A percentile compares a stretch with the other conserved stretches of the same genome.
Conservation (phyloP, 1,140 invertebrate species). For the Rhagoletis pomonella region DNA sequence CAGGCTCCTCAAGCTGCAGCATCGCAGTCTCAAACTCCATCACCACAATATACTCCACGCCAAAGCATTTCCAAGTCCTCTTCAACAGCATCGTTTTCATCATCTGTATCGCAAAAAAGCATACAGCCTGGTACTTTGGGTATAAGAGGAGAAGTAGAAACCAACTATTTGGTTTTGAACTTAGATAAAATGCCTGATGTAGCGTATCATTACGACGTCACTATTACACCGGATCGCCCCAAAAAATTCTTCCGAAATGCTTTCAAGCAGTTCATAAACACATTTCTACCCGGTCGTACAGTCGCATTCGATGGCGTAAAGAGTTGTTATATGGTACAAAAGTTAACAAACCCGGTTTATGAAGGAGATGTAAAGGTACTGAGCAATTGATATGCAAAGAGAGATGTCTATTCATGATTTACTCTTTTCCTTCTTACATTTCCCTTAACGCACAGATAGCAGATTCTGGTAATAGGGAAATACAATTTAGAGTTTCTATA, state of each 20-base stretch:
- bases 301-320: constrained; percentile 85
- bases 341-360: constrained; percentile 45
- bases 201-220: constrained; percentile 77
- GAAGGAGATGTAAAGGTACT: constrained; percentile 60
- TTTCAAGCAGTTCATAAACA: constrained; percentile 63
- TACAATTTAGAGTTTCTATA: constrained; percentile 78
- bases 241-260: constrained; percentile 73
- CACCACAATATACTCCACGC: constrained; percentile 55
- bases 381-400: background rate
- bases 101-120: constrained; percentile 38
- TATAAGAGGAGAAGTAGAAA: constrained; percentile 73
- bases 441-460: constrained; percentile 57
- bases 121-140: constrained; percentile 74
- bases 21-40: constrained; percentile 10
- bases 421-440: background rate
- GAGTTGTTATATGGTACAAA: constrained; percentile 63
- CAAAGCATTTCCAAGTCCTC: constrained; percentile 1
- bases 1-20: background rate
- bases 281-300: constrained; percentile 63
- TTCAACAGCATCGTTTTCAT: background rate
- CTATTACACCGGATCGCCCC: constrained; percentile 75
- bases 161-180: constrained; percentile 77
- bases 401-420: background rate
- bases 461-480: constrained; percentile 60
- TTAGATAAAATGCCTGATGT: constrained; percentile 73